phyloP scores from a whole-genome alignment of 1,140 invertebrate species.

The Platorchestia sp. region DNA sequence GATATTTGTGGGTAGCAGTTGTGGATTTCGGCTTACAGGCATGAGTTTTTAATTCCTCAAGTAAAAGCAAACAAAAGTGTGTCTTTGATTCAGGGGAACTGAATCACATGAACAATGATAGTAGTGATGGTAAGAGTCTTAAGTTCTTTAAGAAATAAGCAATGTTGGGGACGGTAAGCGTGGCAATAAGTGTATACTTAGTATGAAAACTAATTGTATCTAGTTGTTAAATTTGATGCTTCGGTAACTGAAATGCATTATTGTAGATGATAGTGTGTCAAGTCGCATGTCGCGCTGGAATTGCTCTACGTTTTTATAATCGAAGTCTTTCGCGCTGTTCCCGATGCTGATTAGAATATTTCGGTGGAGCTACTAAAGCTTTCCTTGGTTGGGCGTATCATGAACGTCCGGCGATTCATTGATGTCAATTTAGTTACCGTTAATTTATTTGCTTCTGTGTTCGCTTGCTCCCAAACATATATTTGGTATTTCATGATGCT shows the following conservation, averaged over 20 bases:
- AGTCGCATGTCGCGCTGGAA: not conserved
- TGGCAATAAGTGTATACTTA: not conserved
- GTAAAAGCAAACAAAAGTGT: not conserved
- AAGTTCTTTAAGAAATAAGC: not conserved
- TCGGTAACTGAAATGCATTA: not conserved
- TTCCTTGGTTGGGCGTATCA: not conserved
- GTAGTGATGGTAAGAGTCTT: not conserved
- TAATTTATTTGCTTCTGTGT: not conserved
- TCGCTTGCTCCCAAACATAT: not conserved
- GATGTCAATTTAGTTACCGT: not conserved
- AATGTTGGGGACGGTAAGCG: not conserved
- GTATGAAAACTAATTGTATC: not conserved
- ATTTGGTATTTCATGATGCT: not conserved
- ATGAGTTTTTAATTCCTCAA: not conserved
- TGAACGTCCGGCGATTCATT: not conserved
- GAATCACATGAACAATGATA: not conserved
- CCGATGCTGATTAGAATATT: not conserved
- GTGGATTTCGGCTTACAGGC: not conserved
- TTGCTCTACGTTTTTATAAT: not conserved
- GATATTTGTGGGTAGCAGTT: not conserved
- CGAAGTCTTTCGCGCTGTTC: not conserved
- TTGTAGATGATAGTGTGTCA: not conserved
- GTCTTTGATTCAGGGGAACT: not conserved
- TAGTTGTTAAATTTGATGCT: slow-evolving; percentile 1
- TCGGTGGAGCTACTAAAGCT: not conserved